phyloP scores from a whole-genome alignment of 2,113 vertebrate genomes.

The Centrocercus urophasianus region DNA sequence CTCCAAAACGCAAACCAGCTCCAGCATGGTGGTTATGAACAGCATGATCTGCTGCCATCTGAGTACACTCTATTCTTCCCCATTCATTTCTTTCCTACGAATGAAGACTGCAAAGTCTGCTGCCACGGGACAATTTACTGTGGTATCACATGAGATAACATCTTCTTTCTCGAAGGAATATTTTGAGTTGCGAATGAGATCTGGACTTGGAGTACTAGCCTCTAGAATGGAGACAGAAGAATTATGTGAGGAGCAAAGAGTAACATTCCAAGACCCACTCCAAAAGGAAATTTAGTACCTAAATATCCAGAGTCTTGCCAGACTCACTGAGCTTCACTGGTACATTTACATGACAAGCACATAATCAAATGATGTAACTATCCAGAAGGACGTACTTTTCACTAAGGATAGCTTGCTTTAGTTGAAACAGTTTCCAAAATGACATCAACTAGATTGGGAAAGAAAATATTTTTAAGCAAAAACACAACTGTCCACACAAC shows the following conservation, averaged over 20 bases:
- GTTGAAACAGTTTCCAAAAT: neutral
- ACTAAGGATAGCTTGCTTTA: neutral
- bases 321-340: fast-evolving
- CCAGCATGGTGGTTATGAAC: fast-evolving
- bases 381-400: neutral
- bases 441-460: neutral
- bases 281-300: neutral
- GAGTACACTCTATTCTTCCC: neutral
- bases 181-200: neutral
- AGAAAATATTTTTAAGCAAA: neutral
- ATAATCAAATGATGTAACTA: neutral
- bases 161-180: neutral
- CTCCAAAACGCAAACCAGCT: neutral
- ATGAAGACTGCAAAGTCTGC: neutral
- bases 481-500: neutral
- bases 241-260: neutral
- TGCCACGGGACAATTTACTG: neutral
- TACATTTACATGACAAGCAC: neutral
- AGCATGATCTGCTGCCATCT: fast-evolving
- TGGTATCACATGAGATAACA: fast-evolving
- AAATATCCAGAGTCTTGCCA: neutral
- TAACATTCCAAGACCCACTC: neutral
- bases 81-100: fast-evolving
- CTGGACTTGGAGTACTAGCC: too few species aligned
- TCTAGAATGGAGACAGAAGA: neutral